phyloP scores from a whole-genome alignment of 2,113 vertebrate genomes.

The Fukomys damarensis region DNA sequence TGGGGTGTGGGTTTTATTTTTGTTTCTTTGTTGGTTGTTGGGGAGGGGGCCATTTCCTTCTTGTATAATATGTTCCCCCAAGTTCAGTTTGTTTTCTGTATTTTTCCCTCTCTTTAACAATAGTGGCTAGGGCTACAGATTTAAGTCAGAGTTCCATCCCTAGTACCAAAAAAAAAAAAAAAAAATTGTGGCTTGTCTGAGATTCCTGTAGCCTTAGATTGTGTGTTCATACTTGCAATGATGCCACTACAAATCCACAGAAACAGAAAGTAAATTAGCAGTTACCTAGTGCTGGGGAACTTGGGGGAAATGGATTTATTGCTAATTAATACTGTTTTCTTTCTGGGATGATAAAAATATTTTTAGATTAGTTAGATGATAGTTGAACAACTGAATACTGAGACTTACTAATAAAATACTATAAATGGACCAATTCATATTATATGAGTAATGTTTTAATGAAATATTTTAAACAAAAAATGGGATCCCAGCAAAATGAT shows the following conservation, averaged over 20 bases:
- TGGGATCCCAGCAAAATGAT: background rate
- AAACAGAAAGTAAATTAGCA: background rate
- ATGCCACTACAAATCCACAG: background rate
- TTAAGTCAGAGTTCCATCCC: too few species aligned
- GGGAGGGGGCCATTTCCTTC: background rate
- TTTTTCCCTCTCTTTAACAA: background rate
- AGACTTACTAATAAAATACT: background rate
- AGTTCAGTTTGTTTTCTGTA: background rate
- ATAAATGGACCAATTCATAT: background rate
- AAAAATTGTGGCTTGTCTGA: background rate
- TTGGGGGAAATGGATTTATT: background rate
- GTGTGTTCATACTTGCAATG: background rate
- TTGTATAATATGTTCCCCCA: background rate
- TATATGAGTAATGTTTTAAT: background rate
- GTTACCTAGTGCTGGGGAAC: background rate
- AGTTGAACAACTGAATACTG: background rate
- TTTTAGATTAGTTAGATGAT: background rate
- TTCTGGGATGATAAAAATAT: background rate
- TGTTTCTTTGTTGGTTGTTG: background rate
- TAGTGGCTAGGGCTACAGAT: background rate
- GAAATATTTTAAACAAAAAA: constrained; percentile 4
- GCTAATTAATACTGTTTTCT: background rate
- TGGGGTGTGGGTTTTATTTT: background rate
- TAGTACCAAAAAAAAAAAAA: too few species aligned
- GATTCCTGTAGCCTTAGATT: background rate